A percentile compares a stretch with the other conserved stretches of the same genome.
Evolutionary conservation across 2,113 vertebrate genomes (phyloP).

Genomic region (Montifringilla adamsi): DNA sequence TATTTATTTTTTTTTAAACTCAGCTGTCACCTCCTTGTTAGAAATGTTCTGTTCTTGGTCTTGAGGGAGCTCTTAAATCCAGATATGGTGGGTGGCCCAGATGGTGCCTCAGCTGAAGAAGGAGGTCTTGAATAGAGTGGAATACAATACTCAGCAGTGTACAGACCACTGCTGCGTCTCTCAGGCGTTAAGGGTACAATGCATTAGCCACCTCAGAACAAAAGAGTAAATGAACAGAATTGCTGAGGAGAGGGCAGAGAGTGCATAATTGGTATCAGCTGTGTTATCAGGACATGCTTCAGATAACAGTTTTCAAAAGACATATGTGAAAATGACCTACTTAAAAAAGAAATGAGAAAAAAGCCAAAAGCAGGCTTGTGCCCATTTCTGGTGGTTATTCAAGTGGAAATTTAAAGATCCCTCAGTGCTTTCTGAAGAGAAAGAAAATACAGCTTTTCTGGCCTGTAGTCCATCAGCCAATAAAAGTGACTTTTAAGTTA

Average conservation of each 20-base stretch:
- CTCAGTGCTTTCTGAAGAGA: not conserved
- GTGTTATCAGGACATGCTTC: not conserved
- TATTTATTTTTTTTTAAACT: not conserved
- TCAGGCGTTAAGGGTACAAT: not conserved
- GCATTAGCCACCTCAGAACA: not conserved
- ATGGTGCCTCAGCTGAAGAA: not conserved
- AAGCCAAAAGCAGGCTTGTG: not conserved
- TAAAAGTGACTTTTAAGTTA: not conserved
- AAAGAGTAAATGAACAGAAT: slow-evolving; percentile 1
- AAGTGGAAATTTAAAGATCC: slow-evolving; percentile 6
- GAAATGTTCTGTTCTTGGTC: not conserved
- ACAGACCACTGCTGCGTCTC: not conserved
- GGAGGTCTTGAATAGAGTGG: not conserved
- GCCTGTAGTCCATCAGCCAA: not conserved
- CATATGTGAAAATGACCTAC: not conserved
- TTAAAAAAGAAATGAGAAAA: not conserved
- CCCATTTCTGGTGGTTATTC: slow-evolving; percentile 1
- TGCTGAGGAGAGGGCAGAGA: not conserved
- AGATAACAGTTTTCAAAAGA: slow-evolving; percentile 23
- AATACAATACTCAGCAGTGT: not conserved
- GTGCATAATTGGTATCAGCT: not conserved
- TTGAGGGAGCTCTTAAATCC: not conserved
- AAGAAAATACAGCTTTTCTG: not conserved
- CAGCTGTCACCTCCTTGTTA: not conserved
- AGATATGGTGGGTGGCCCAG: slow-evolving; percentile 14